Evolutionary conservation across 2,797 vertebrate genomes (phyloP).

Genomic region (Esox masquinongy): DNA sequence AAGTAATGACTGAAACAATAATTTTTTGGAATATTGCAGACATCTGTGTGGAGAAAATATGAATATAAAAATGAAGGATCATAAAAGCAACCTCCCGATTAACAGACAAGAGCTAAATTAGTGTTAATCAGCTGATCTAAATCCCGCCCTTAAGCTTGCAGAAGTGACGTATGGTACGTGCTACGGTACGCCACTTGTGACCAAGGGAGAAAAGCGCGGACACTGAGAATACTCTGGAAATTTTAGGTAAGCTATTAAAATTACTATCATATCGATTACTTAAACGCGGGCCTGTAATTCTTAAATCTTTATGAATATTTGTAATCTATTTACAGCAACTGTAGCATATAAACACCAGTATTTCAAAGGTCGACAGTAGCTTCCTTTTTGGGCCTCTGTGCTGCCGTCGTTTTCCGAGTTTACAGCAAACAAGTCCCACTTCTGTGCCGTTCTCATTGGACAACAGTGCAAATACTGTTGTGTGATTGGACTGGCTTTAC

Average conservation of each 20-base stretch:
- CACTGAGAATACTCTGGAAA: conserved; percentile 60
- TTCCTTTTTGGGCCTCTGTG: conserved; percentile 93
- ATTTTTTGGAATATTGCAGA: too few relatives aligned
- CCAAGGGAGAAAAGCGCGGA: conserved; percentile 87
- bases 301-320: not conserved
- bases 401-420: conserved; percentile 85
- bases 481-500: conserved; percentile 45
- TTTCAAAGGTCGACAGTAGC: conserved; percentile 66
- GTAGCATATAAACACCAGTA: conserved; percentile 11
- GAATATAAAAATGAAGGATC: too few relatives aligned
- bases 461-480: not conserved
- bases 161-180: conserved; percentile 68
- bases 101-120: too few relatives aligned
- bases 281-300: not conserved
- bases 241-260: conserved; percentile 66
- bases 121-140: not conserved
- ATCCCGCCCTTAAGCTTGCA: conserved; percentile 25
- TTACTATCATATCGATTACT: not conserved
- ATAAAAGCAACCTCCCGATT: too few relatives aligned
- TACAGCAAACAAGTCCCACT: conserved; percentile 48
- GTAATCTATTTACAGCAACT: conserved; percentile 16
- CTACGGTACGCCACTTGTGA: conserved; percentile 94
- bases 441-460: conserved; percentile 55
- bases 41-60: too few relatives aligned
- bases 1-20: too few relatives aligned